Percentiles rank a stretch among this genome's conserved stretches.
phyloP scores from a whole-genome alignment of 1,140 invertebrate species.

The Drosophila mauritiana region DNA sequence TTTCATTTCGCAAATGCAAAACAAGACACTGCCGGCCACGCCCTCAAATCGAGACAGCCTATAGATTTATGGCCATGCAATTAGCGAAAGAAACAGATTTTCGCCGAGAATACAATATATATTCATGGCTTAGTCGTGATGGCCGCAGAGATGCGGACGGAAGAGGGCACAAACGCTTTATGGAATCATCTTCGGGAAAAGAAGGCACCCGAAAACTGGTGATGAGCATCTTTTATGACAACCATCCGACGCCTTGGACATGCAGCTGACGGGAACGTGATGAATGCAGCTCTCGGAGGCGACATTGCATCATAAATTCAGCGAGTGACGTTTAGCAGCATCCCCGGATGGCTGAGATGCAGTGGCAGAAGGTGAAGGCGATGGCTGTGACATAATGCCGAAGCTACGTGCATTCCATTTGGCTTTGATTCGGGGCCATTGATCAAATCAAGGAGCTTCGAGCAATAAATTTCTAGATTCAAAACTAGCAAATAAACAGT shows the following conservation, averaged over 20 bases:
- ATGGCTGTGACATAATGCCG: constrained; percentile 38
- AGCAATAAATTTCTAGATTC: constrained; percentile 35
- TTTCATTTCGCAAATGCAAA: constrained; percentile 81
- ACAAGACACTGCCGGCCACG: constrained; percentile 67
- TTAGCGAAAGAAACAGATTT: constrained; percentile 60
- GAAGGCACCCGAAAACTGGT: constrained; percentile 43
- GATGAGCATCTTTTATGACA: constrained; percentile 79
- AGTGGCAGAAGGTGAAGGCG: constrained; percentile 35
- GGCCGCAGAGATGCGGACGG: background rate
- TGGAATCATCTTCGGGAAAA: constrained; percentile 2
- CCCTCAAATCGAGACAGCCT: constrained; percentile 59
- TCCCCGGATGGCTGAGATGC: constrained; percentile 2
- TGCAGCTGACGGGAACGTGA: constrained; percentile 70
- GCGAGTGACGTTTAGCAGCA: constrained; percentile 40
- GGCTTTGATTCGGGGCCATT: constrained; percentile 40
- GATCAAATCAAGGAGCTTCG: constrained; percentile 26
- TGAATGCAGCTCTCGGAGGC: constrained; percentile 63
- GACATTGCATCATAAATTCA: constrained; percentile 69
- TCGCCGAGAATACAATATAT: constrained; percentile 21
- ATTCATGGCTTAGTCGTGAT: constrained; percentile 30
- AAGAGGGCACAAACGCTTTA: constrained; percentile 67
- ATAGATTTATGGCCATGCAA: constrained; percentile 62
- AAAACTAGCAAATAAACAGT: constrained; percentile 40
- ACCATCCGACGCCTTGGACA: constrained; percentile 65
- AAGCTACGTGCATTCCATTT: constrained; percentile 55